Conservation (phyloP, 2,888 invertebrate species). For the Cremastobaeus sp. region DNA sequence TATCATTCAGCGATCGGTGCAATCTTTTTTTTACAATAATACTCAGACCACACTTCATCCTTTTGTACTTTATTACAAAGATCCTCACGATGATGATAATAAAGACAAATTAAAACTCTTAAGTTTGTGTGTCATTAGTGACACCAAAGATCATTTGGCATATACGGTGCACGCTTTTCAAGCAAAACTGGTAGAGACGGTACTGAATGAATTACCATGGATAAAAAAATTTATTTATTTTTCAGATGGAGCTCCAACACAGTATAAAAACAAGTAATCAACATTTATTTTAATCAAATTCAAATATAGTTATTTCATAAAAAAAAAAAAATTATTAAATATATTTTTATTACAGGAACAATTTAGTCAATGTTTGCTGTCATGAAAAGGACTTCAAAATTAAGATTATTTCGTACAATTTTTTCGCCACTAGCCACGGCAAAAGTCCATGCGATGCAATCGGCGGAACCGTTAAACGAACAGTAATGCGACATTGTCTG, state of each 20-base stretch:
- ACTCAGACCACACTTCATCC: conserved; percentile 5
- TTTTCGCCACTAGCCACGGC: conserved; percentile 20
- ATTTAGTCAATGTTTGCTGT: conserved; percentile 13
- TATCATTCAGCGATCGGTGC: conserved; percentile 12
- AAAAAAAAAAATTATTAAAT: neutral
- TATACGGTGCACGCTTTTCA: conserved; percentile 26
- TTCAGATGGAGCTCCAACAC: conserved; percentile 20
- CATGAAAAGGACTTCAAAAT: conserved; percentile 22
- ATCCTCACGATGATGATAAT: neutral
- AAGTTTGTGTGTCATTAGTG: conserved; percentile 23
- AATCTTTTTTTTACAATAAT: conserved; percentile 19
- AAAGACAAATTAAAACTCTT: no score
- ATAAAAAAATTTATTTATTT: conserved; percentile 15
- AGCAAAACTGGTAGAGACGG: conserved; percentile 4
- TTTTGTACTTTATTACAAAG: conserved; percentile 10
- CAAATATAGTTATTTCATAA: neutral
- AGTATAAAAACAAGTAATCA: conserved; percentile 21
- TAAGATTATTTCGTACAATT: conserved; percentile 5
- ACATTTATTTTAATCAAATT: neutral
- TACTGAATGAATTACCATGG: conserved; percentile 7
- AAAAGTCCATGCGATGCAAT: conserved; percentile 28
- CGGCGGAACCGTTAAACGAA: conserved; percentile 19
- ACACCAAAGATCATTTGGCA: conserved; percentile 15
- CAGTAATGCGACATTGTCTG: conserved; percentile 12
- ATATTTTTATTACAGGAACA: conserved; percentile 13